Conservation (phyloP, 2,797 vertebrate genomes). For the Neosalanx taihuensis region DNA sequence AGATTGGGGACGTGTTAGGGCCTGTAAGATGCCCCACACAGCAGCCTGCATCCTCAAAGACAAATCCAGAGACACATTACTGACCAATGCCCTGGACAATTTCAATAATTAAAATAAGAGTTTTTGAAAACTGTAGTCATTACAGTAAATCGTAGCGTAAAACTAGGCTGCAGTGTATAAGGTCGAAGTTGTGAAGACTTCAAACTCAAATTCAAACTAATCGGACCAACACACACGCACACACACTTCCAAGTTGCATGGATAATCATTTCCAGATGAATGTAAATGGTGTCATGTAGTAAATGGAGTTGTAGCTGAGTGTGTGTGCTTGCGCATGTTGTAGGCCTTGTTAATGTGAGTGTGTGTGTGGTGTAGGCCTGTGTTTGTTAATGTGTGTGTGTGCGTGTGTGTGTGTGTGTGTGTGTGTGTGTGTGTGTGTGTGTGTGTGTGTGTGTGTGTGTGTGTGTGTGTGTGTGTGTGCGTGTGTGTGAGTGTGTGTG, state of each 20-base stretch:
- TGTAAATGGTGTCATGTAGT: constrained; percentile 27
- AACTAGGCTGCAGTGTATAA: neutral
- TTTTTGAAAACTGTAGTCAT: too few species aligned
- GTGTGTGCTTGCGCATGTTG: too few species aligned
- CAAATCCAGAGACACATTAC: too few species aligned
- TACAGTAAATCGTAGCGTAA: neutral
- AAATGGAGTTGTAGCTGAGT: neutral
- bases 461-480: neutral
- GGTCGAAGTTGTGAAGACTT: neutral
- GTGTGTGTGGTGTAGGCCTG: too few species aligned
- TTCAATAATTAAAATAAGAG: too few species aligned
- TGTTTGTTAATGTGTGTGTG: too few species aligned
- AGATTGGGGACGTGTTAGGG: neutral
- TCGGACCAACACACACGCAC: constrained; percentile 7
- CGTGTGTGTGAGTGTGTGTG: too few species aligned
- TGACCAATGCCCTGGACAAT: too few species aligned
- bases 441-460: neutral
- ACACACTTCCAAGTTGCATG: neutral
- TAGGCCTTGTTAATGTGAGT: too few species aligned
- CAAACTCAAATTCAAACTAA: neutral
- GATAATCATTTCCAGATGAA: neutral
- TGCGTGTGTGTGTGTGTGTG: constrained; percentile 9
- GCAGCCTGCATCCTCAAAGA: too few species aligned
- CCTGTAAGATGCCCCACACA: too few species aligned
- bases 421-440: constrained; percentile 19